A percentile compares a stretch with the other conserved stretches of the same genome.
Conservation (phyloP, 2,797 vertebrate species). For the Kryptolebias ocellatus region DNA sequence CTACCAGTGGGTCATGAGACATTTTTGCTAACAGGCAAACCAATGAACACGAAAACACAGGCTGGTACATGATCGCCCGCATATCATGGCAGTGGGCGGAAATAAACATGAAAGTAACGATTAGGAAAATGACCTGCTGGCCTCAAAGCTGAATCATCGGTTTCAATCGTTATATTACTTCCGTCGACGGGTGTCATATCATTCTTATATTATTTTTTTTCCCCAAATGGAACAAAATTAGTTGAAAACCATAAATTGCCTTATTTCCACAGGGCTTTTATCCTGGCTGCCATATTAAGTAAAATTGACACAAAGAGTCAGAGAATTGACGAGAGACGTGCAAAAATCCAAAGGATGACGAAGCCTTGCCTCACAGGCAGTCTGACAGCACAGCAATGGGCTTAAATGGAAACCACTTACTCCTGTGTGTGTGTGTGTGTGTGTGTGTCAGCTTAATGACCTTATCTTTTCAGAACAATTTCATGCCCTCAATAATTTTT, state of each 20-base stretch:
- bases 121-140: slow-evolving; percentile 58
- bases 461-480: slow-evolving; percentile 22
- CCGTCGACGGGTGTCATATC: too few species aligned
- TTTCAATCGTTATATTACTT: slow-evolving; percentile 11
- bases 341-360: slow-evolving; percentile 2
- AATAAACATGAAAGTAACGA: slow-evolving; percentile 41
- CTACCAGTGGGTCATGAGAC: too few species aligned
- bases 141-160: slow-evolving; percentile 21
- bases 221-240: slow-evolving; percentile 17
- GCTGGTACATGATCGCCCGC: too few species aligned
- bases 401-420: slow-evolving; percentile 31
- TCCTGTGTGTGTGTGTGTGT: slow-evolving; percentile 8
- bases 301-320: background rate
- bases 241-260: background rate
- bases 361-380: slow-evolving; percentile 18
- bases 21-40: too few species aligned
- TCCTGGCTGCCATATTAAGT: slow-evolving; percentile 16
- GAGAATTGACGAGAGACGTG: background rate
- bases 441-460: slow-evolving; percentile 23
- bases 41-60: too few species aligned
- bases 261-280: slow-evolving; percentile 9
- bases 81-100: too few species aligned
- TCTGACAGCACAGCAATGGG: slow-evolving; percentile 14
- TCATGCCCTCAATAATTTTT: slow-evolving; percentile 26
- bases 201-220: slow-evolving; percentile 25